phyloP scores from a whole-genome alignment of 2,888 invertebrate species.

The Agapostemon virescens region DNA sequence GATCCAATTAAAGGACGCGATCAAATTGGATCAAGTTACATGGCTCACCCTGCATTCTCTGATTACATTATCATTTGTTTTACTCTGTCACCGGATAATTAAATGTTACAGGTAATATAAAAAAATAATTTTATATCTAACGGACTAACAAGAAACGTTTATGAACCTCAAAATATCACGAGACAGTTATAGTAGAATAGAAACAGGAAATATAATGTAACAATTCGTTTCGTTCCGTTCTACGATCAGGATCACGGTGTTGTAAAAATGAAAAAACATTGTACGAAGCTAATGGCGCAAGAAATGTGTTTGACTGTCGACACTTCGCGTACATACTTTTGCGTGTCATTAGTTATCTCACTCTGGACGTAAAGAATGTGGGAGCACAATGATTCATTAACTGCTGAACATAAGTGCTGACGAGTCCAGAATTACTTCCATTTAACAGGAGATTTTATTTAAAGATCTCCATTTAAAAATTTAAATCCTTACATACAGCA shows the following conservation, averaged over 20 bases:
- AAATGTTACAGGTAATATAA: slow-evolving; percentile 14
- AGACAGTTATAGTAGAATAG: slow-evolving; percentile 1
- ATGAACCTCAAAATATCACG: slow-evolving; percentile 5
- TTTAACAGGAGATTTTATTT: not conserved
- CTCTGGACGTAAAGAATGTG: not conserved
- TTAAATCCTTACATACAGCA: not conserved
- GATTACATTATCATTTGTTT: slow-evolving; percentile 2
- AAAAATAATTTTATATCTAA: slow-evolving; percentile 19
- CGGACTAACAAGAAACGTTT: slow-evolving; percentile 8
- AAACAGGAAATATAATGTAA: slow-evolving; percentile 6
- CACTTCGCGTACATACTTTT: not conserved
- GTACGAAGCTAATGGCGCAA: slow-evolving; percentile 5
- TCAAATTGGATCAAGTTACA: slow-evolving; percentile 4
- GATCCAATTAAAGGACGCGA: not conserved
- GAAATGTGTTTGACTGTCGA: not conserved
- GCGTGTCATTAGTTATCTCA: not conserved
- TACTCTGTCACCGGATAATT: slow-evolving; percentile 19
- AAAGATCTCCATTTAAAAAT: not conserved
- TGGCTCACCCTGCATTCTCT: not conserved
- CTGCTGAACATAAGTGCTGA: not conserved
- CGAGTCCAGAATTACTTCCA: too few relatives aligned
- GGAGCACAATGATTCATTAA: not conserved
- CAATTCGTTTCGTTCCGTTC: slow-evolving; percentile 11
- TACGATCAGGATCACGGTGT: not conserved
- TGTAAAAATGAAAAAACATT: not conserved